Evolutionary conservation across 2,113 vertebrate genomes (phyloP), one percentile per base, ranked within the genome.

Genomic region (Strix uralensis): DNA sequence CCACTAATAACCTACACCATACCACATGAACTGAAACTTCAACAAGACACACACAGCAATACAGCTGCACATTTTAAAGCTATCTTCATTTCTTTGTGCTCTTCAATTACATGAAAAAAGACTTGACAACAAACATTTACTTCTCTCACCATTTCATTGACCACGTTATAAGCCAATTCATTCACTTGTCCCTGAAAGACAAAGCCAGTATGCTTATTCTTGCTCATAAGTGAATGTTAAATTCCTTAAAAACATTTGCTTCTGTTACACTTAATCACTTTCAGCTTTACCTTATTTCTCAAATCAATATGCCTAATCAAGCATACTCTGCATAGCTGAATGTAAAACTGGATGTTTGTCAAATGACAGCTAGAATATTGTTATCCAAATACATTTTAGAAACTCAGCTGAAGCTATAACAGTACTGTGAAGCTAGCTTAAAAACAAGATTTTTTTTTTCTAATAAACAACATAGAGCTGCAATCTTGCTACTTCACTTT

Each of bases 241-340:
- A 79, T 93, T 73, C 29, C 51, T 79, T 91, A 47, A 67, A 93
- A 92, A 93, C 25, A 61, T 65, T 70, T 91, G 17, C 40, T 72
- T 83, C 90, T 94, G 75, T 91, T 81, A 95, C 59, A 80, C 49
- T 90, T 95, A 86, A 96, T 95, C 85, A 92, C 92, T 88, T 95
- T 92, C 95, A 95, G 91, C 69, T 97, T 87, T 65, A 95, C 87
- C 81, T 96, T 90, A 81, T 84, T 92, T 97, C 49, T 96, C 81
- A 94, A 92, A 94, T 88, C 65, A 93, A 78, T 49, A 88, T 67
- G 75, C 55, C 66, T 95, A 81, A 81, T 81, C 79, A 84, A 75
- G 92, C 15, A 90, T 23, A 74, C 30, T 67, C 57, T 27, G 42
- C 54, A 92, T 1, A 92, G 67, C 42, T 78, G n/a, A 57, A 62